Conservation (phyloP, 2,797 vertebrate genomes). For the Eupleurogrammus muticus region DNA sequence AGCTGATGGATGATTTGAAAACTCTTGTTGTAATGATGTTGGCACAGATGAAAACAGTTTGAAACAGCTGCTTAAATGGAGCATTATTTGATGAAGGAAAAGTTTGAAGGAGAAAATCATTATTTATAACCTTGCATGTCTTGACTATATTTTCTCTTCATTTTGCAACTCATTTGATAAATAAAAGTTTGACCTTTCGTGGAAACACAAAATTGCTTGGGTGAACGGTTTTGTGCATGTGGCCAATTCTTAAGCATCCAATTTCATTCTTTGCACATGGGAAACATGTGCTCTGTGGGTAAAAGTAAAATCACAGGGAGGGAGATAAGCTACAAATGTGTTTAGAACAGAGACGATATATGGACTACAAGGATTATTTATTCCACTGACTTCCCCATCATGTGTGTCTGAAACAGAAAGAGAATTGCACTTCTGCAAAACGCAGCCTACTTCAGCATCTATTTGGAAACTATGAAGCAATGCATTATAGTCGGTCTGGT, state of each 20-base stretch:
- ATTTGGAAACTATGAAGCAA: background rate
- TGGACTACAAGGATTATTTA: background rate
- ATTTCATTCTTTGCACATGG: background rate
- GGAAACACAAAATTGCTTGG: too few relatives aligned
- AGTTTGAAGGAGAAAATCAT: too few relatives aligned
- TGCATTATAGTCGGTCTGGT: background rate
- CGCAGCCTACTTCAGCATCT: background rate
- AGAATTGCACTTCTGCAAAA: background rate
- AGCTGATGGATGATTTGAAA: too few relatives aligned
- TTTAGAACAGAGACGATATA: background rate
- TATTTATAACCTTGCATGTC: too few relatives aligned
- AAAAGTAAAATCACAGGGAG: background rate
- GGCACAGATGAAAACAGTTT: too few relatives aligned
- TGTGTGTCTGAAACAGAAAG: slow-evolving; percentile 1
- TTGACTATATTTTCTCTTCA: too few relatives aligned
- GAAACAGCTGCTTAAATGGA: too few relatives aligned
- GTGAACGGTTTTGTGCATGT: too few relatives aligned
- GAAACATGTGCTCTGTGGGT: background rate
- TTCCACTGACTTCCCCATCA: background rate
- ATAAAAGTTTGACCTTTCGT: too few relatives aligned
- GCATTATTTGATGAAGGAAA: too few relatives aligned
- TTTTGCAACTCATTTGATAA: too few relatives aligned
- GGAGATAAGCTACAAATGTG: background rate
- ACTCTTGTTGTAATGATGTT: too few relatives aligned
- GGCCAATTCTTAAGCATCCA: background rate